These are phyloP conservation scores for Leptoteleia sp. DNA, from an alignment of 1,140 invertebrate genomes.

Conservation along the genomic window DNA sequence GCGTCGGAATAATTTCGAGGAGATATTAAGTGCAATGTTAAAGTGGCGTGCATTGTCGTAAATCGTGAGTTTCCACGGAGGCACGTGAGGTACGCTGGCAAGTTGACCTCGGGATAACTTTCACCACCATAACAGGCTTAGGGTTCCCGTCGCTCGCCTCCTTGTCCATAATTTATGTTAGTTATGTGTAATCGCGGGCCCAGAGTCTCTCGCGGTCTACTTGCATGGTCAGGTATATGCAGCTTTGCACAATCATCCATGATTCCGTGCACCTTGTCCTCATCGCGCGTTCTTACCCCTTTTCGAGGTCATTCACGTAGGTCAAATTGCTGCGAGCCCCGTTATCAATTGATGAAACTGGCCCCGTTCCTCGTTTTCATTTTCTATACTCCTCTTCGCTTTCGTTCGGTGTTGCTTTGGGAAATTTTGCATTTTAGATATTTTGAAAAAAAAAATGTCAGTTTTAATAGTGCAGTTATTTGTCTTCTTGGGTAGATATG, in stretches of 20 bases:
- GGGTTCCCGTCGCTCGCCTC: constrained; percentile 62
- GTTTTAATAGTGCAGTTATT: too few species aligned
- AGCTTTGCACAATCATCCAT: constrained; percentile 67
- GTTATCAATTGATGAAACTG: too few species aligned
- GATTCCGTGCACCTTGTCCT: constrained; percentile 71
- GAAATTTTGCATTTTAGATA: too few species aligned
- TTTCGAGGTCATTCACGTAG: constrained; percentile 62
- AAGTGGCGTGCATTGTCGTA: constrained; percentile 48
- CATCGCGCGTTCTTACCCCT: constrained; percentile 28
- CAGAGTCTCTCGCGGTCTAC: constrained; percentile 66
- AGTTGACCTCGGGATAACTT: constrained; percentile 79
- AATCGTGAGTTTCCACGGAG: constrained; percentile 61
- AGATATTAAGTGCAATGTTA: constrained; percentile 43
- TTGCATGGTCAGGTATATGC: constrained; percentile 73
- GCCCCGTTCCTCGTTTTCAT: background rate
- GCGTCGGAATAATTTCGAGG: constrained; percentile 35
- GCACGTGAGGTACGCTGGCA: constrained; percentile 61
- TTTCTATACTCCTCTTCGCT: too few species aligned
- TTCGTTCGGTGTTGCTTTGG: too few species aligned
- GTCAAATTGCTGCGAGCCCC: constrained; percentile 19
- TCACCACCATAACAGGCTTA: constrained; percentile 72
- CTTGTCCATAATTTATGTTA: constrained; percentile 75
- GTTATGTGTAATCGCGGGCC: constrained; percentile 74
- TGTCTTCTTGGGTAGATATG: too few species aligned
- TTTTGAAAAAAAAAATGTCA: too few species aligned